Evolutionary conservation across 2,113 vertebrate species (phyloP).

Genomic region (Onychostoma macrolepis): DNA sequence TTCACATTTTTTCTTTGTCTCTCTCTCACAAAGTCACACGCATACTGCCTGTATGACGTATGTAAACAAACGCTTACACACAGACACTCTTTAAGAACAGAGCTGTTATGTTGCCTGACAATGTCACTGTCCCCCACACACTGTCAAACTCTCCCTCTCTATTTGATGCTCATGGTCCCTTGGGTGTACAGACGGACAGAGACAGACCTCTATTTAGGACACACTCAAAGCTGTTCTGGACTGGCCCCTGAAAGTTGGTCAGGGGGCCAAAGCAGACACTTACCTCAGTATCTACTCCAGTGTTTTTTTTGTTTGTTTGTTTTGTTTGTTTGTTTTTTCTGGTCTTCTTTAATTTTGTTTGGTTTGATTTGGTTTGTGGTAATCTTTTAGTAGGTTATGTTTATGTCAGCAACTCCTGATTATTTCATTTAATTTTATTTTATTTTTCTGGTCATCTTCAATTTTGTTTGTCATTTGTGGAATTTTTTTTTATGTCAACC

Average conservation of each 20-base stretch:
- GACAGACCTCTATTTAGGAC: conserved; percentile 43
- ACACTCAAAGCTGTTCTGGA: conserved; percentile 45
- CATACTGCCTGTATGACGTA: not conserved
- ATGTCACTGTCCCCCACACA: not conserved
- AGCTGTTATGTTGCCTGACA: conserved; percentile 4
- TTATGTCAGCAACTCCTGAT: not conserved
- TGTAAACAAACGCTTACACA: conserved; percentile 1
- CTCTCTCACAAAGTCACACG: not conserved
- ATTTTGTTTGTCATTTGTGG: not conserved
- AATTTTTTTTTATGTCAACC: not conserved
- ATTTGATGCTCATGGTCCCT: conserved; percentile 27
- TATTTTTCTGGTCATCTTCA: no score
- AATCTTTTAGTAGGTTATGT: not conserved
- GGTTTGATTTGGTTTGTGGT: not conserved
- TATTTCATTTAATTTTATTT: not conserved
- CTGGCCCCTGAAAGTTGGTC: conserved; percentile 53
- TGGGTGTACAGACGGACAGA: conserved; percentile 41
- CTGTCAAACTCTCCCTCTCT: conserved; percentile 34
- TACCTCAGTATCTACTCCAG: conserved; percentile 21
- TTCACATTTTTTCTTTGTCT: not conserved
- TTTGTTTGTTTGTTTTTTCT: not conserved
- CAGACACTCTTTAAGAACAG: not conserved
- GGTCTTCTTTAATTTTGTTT: not conserved
- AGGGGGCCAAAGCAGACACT: conserved; percentile 37
- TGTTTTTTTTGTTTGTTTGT: conserved; percentile 14